Conservation (phyloP, 2,888 invertebrate genomes). For the Eupsilia transversa region DNA sequence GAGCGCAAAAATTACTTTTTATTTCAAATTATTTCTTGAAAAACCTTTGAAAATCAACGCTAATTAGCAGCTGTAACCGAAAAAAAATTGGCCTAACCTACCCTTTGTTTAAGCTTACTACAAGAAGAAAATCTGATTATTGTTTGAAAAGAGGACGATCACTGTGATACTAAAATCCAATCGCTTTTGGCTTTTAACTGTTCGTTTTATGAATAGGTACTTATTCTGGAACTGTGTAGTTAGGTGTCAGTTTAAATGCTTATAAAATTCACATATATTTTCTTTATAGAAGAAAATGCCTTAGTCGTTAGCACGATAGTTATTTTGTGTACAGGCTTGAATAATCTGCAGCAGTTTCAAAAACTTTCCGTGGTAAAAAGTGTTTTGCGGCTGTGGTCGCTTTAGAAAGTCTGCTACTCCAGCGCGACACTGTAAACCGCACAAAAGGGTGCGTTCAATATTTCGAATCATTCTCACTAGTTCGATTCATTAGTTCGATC, state of each 20-base stretch:
- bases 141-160: neutral
- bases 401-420: neutral
- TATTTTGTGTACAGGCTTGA: neutral
- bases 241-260: neutral
- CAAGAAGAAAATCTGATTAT: neutral
- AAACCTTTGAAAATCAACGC: too few species aligned
- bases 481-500: too few species aligned
- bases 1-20: too few species aligned
- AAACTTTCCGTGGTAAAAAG: too few species aligned
- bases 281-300: neutral
- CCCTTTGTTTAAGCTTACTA: neutral
- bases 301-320: neutral
- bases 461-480: too few species aligned
- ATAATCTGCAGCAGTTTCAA: neutral
- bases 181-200: neutral
- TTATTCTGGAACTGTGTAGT: neutral
- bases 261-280: neutral
- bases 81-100: neutral
- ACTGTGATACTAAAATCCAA: constrained; percentile 11
- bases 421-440: too few species aligned
- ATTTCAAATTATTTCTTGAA: too few species aligned
- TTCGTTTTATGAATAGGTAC: constrained; percentile 17
- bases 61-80: too few species aligned
- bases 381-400: neutral
- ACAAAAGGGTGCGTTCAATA: too few species aligned